Base-by-base conservation (phyloP, 2,888 invertebrate genomes). In the Erynnis tages region DNA sequence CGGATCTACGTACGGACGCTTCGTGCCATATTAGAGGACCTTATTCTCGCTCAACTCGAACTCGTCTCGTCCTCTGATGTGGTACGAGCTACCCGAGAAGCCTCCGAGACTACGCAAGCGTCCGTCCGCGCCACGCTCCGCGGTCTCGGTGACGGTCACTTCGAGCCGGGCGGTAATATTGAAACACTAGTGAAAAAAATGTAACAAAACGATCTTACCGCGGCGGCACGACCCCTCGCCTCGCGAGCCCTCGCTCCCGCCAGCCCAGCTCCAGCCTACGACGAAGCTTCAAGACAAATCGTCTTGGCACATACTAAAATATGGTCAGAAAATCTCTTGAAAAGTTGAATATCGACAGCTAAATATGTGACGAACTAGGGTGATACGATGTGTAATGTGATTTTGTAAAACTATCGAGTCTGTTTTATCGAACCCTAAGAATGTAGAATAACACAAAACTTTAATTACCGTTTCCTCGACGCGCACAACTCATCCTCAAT, bases 121-220 rank as follows among this genome's bases (percentile, higher is more conserved):
- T 44, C 86, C 85, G 1, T 76, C 65, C 17, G 76, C 77, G 0
- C 87, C 67, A 48, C 79, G 81, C 16, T 75, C 50, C 46, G 13
- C 1, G 5, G 10, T 25, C 4, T 4, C 13, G 16, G 17, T 10
- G 27, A 16, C 27, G 41, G 41, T 41, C 17, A 1, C 41, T 29
- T 29, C 41, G 4, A 32, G 30, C 8, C 16, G 16, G 16, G 14
- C 34, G 16, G n/a, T 34, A 13, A 34, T 16, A 7, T 25, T 8
- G 8, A 25, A 7, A 7, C 8, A 25, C 6, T 4, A 17, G 14
- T 14, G 14, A n/a, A 17, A 17, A 34, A 34, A 16, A 30, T 19
- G 19, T 10, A 41, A 29, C 48, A 32, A 37, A 14, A 43, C 21
- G 8, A 50, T 54, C 53, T 49, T 43, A 41, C 30, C 34, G 19